A percentile compares a stretch with the other conserved stretches of the same genome.
These are phyloP conservation scores for Phengaris alcon DNA, from an alignment of 2,888 invertebrate species.

Conservation along the genomic window DNA sequence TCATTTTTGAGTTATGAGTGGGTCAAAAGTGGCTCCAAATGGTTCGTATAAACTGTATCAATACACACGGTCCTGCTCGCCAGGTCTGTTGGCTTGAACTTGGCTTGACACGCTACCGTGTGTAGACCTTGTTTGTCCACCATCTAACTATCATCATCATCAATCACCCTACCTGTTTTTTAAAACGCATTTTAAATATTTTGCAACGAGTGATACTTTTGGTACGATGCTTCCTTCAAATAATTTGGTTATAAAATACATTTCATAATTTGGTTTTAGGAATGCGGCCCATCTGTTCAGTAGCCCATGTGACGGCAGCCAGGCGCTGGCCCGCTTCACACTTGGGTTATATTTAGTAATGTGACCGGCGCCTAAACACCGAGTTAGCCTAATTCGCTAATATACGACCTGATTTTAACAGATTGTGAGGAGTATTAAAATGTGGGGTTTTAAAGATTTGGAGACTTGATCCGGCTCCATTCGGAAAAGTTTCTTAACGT, in stretches of 20 bases:
- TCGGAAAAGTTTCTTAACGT: too few relatives aligned
- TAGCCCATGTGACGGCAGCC: constrained; percentile 14
- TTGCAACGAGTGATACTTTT: neutral
- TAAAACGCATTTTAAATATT: neutral
- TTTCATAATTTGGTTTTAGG: neutral
- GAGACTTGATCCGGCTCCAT: too few relatives aligned
- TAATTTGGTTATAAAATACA: neutral
- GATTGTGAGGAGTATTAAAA: neutral
- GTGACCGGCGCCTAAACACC: neutral
- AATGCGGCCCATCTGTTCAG: neutral
- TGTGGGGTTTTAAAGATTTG: too few relatives aligned
- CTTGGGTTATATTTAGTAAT: constrained; percentile 10
- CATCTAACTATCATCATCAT: neutral
- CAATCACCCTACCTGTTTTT: neutral
- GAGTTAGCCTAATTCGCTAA: constrained; percentile 13
- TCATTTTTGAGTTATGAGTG: too few relatives aligned
- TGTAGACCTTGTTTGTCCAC: too few relatives aligned
- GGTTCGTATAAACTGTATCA: too few relatives aligned
- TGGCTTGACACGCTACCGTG: too few relatives aligned
- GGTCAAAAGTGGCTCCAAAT: too few relatives aligned
- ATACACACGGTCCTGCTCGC: too few relatives aligned
- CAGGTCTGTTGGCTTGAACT: too few relatives aligned
- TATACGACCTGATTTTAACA: neutral
- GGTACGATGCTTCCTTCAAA: neutral
- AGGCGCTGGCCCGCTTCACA: constrained; percentile 5